These are phyloP conservation scores for Clarias pachynema DNA, from an alignment of 2,797 vertebrate species.

Conservation along the genomic window DNA sequence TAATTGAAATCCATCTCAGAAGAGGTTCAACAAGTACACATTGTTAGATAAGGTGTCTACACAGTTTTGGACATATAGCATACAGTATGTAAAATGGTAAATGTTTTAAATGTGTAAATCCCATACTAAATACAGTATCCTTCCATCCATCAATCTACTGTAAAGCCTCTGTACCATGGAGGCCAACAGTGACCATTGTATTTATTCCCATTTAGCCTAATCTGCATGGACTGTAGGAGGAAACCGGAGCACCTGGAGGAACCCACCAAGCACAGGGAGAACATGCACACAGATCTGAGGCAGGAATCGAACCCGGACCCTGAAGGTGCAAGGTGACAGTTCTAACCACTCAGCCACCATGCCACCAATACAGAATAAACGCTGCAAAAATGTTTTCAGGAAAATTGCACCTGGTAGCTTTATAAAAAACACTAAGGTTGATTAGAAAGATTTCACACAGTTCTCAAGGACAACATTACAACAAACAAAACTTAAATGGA, in stretches of 20 bases:
- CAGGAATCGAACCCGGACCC: too few relatives aligned
- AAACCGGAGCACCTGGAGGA: too few relatives aligned
- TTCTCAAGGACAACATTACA: not conserved
- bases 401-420: not conserved
- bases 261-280: too few relatives aligned
- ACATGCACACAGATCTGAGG: too few relatives aligned
- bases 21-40: not conserved
- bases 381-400: not conserved
- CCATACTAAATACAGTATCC: not conserved
- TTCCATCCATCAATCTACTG: too few relatives aligned
- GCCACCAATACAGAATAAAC: not conserved
- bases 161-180: too few relatives aligned
- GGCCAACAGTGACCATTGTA: too few relatives aligned
- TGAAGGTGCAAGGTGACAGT: too few relatives aligned
- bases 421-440: not conserved
- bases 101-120: not conserved
- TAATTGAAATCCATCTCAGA: not conserved
- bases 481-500: not conserved
- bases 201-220: too few relatives aligned
- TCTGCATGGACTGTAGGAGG: too few relatives aligned
- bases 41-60: not conserved
- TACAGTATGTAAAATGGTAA: not conserved
- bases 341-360: too few relatives aligned
- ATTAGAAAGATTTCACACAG: not conserved
- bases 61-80: not conserved